Base-by-base conservation (phyloP, 2,888 invertebrate species). In the Cybosia mesomella region DNA sequence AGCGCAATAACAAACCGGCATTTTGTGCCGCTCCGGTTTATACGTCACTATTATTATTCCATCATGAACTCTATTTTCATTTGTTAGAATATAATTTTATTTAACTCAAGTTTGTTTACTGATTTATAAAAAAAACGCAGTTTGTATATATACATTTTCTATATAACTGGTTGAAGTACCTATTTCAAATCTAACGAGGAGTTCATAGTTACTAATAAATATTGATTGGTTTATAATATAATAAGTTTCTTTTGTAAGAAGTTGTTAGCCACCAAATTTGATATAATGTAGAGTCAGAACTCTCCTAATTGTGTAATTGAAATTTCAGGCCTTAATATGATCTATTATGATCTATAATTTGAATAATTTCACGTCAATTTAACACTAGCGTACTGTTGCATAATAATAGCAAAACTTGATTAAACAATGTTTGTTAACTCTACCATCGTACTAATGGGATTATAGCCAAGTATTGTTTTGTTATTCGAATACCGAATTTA, bases 1-100 rank as follows among this genome's bases (percentile, higher is more conserved):
- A 85, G 91, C 90, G 90, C 89, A 92, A 94, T 87, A 95, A 94
- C 94, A 94, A 94, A 95, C 94, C 93, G 92, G 93, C 93, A 91
- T 91, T 91, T 89, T 88, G 84, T 89, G 89, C 91, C 90, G 90
- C 89, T 84, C 87, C 79, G 82, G 87, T 87, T 87, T 87, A 84
- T 85, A 81, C 79, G 68, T 72, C 67, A 63, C 60, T 65, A 58
- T 65, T 64, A 70, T 72, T 77, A 76, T 74, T 76, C 81, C 73
- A 92, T 81, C 82, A 73, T 89, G 75, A 83, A 85, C 90, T 87
- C 85, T 92, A 86, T 71, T 24, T 28, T 74, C 24, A 64, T 54
- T 59, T 10, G 13, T 32, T 86, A 87, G 72, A 84, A 81, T 77
- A 74, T 71, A 80, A 66, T 83, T 86, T 89, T 63, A 62, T 65